These are phyloP conservation scores for Geotrupes spiniger DNA, from an alignment of 2,888 invertebrate species.

Conservation along the genomic window DNA sequence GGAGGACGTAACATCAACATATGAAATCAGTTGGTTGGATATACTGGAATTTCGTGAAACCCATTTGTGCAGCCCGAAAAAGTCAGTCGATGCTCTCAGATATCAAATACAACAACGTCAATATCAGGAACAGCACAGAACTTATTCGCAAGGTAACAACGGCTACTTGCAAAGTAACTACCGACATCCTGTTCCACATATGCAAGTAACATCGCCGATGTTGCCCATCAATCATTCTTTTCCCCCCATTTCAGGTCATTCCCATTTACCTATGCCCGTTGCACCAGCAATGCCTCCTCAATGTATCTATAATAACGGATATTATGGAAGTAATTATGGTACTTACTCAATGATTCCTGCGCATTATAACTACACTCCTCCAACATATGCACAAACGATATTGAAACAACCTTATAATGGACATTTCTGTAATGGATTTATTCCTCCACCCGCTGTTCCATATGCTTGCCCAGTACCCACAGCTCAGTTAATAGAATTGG, in stretches of 20 bases:
- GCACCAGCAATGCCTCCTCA: slow-evolving; percentile 28
- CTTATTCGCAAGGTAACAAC: slow-evolving; percentile 33
- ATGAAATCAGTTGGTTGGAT: slow-evolving; percentile 63
- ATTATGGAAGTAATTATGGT: slow-evolving; percentile 27
- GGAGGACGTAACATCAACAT: slow-evolving; percentile 62
- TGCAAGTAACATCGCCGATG: slow-evolving; percentile 27
- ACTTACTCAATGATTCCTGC: slow-evolving; percentile 28
- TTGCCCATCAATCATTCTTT: slow-evolving; percentile 37
- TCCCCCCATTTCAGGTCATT: slow-evolving; percentile 33
- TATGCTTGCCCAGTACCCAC: slow-evolving; percentile 60
- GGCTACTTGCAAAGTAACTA: slow-evolving; percentile 30
- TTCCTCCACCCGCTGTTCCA: slow-evolving; percentile 44
- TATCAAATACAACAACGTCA: slow-evolving; percentile 50
- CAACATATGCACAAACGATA: slow-evolving; percentile 30
- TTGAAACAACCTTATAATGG: slow-evolving; percentile 48
- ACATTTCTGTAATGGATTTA: slow-evolving; percentile 39
- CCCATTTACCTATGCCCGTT: slow-evolving; percentile 22
- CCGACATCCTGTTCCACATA: slow-evolving; percentile 21
- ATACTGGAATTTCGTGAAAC: slow-evolving; percentile 62
- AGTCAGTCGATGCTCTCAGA: slow-evolving; percentile 53
- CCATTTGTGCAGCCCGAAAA: slow-evolving; percentile 55
- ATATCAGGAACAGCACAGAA: slow-evolving; percentile 40
- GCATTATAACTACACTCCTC: slow-evolving; percentile 27
- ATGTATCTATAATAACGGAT: slow-evolving; percentile 34
- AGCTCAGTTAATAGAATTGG: slow-evolving; percentile 66